phyloP scores from a whole-genome alignment of 1,140 invertebrate species.

The Penaeus indicus region DNA sequence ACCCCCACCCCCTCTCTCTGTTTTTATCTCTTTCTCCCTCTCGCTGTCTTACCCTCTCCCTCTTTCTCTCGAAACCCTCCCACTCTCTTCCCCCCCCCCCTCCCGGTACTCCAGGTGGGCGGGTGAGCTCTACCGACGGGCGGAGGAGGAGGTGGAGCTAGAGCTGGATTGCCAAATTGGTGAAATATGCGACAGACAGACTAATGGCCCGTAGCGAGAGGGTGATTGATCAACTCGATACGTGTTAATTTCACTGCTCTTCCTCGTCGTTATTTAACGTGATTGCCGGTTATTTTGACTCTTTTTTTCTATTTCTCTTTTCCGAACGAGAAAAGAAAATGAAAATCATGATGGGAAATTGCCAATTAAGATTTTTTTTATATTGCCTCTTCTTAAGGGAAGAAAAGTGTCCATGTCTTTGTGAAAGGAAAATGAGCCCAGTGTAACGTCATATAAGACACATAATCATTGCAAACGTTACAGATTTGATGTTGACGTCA shows the following conservation, averaged over 20 bases:
- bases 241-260: too few relatives aligned
- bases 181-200: conserved; percentile 52
- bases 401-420: conserved; percentile 31
- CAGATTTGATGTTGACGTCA: conserved; percentile 28
- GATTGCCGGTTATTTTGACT: too few relatives aligned
- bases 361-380: conserved; percentile 38
- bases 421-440: conserved; percentile 11
- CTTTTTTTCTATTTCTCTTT: too few relatives aligned
- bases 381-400: conserved; percentile 32
- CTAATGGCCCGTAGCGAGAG: conserved; percentile 24
- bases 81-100: neutral
- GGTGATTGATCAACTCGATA: too few relatives aligned
- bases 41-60: neutral
- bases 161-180: neutral
- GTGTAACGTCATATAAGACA: neutral
- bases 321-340: too few relatives aligned
- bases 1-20: too few relatives aligned
- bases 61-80: neutral
- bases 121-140: neutral
- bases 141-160: neutral
- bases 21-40: too few relatives aligned
- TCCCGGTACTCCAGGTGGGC: neutral
- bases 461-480: neutral
- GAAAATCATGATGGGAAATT: conserved; percentile 13
- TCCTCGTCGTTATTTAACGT: too few relatives aligned